Evolutionary conservation across 2,797 vertebrate genomes (phyloP).

Genomic region (Melopsittacus undulatus): DNA sequence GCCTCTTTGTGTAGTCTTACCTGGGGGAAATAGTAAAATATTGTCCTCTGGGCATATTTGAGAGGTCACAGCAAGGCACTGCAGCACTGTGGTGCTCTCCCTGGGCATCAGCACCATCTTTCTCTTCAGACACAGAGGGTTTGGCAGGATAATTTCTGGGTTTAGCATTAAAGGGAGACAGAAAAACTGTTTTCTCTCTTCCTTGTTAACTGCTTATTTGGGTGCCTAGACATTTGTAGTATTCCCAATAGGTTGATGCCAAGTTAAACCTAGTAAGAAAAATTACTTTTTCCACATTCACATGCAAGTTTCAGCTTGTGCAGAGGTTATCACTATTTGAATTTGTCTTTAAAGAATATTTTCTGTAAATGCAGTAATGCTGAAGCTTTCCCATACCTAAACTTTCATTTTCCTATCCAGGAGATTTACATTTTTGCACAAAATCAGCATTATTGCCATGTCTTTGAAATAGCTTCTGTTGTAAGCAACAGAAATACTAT

Average conservation of each 20-base stretch:
- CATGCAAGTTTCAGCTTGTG: neutral
- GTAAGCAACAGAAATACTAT: neutral
- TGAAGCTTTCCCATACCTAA: neutral
- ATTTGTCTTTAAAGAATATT: neutral
- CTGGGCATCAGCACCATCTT: neutral
- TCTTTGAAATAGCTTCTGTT: neutral
- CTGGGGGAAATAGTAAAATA: accelerated
- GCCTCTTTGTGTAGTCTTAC: neutral
- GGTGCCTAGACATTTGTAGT: accelerated
- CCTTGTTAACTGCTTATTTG: neutral
- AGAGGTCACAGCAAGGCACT: neutral
- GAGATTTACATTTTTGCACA: neutral
- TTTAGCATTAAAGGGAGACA: neutral
- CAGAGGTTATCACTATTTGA: neutral
- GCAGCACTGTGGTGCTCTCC: accelerated
- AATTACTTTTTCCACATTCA: neutral
- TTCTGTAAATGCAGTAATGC: neutral
- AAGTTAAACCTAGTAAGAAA: neutral
- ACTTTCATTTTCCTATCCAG: neutral
- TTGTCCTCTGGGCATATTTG: neutral
- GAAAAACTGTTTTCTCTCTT: neutral
- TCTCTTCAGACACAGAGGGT: neutral
- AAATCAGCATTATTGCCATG: neutral
- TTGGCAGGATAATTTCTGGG: neutral
- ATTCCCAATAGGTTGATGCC: neutral